Conservation (phyloP, 30 jellyfish, hydroid and myxozoan species). For the Mastigias papua region DNA sequence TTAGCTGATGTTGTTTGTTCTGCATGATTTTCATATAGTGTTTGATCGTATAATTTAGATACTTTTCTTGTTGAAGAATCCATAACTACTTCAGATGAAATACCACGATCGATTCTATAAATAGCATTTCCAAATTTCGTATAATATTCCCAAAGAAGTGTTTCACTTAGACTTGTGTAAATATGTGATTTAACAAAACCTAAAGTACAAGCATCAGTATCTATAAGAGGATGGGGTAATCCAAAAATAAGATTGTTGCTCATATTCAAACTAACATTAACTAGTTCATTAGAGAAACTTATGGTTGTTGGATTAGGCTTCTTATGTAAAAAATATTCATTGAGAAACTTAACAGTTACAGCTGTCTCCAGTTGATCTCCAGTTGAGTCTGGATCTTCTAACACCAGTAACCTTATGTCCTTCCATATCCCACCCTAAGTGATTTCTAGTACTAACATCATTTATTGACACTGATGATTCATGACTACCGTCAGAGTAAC, state of each 20-base stretch:
- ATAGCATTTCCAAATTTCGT: conserved; percentile 56
- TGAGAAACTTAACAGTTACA: neutral
- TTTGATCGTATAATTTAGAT: conserved; percentile 49
- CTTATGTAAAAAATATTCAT: neutral
- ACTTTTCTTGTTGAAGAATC: conserved; percentile 62
- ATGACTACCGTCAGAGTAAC: conserved; percentile 15
- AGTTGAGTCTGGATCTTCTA: conserved; percentile 11
- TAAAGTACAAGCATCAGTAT: neutral
- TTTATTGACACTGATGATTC: neutral
- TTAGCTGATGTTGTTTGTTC: conserved; percentile 54
- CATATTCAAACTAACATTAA: conserved; percentile 13
- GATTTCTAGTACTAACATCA: neutral
- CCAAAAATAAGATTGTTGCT: conserved; percentile 19
- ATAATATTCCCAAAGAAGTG: conserved; percentile 52
- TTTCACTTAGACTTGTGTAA: conserved; percentile 24
- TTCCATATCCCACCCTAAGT: neutral
- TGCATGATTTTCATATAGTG: conserved; percentile 47
- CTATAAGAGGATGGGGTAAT: conserved; percentile 5
- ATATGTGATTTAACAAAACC: conserved; percentile 9
- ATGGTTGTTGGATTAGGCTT: neutral
- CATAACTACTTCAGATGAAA: conserved; percentile 36
- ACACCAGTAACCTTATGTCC: neutral
- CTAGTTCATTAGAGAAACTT: neutral
- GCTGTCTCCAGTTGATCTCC: conserved; percentile 23
- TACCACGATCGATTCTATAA: conserved; percentile 38